Evolutionary conservation across 2,888 invertebrate species (phyloP).

Genomic region (Heliconius hortense): DNA sequence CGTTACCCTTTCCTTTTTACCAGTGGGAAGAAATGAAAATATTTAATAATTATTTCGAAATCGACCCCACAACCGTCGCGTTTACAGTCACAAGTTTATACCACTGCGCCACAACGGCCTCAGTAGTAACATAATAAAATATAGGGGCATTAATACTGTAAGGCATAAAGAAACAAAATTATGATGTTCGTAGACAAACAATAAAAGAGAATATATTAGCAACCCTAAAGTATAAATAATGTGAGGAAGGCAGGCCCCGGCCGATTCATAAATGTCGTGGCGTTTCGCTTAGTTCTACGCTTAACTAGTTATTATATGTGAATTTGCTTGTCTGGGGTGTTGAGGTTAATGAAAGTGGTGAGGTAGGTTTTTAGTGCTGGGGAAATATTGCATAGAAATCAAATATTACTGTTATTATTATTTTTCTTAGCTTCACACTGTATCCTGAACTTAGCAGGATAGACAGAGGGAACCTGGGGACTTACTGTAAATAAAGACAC

Average conservation of each 20-base stretch:
- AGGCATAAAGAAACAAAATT: constrained; percentile 69
- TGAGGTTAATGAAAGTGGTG: background rate
- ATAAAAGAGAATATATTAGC: constrained; percentile 69
- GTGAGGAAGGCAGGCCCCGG: constrained; percentile 76
- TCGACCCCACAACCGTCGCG: background rate
- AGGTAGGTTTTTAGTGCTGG: no score
- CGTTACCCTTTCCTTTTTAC: background rate
- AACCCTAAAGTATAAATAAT: constrained; percentile 79
- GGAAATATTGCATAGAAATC: no score
- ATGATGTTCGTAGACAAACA: constrained; percentile 66
- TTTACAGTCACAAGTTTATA: background rate
- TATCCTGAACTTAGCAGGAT: background rate
- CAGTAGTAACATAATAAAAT: constrained; percentile 53
- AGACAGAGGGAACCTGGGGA: background rate
- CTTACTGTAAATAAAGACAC: background rate
- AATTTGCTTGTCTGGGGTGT: background rate
- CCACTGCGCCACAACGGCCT: no score
- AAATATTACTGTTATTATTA: no score
- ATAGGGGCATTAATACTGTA: constrained; percentile 65
- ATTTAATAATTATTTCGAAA: background rate
- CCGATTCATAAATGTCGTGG: constrained; percentile 78
- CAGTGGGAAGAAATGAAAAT: background rate
- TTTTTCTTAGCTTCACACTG: background rate
- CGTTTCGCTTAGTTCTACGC: constrained; percentile 77
- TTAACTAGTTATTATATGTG: background rate